These are phyloP conservation scores for Labia minor DNA, from an alignment of 2,888 invertebrate genomes.

Conservation along the genomic window DNA sequence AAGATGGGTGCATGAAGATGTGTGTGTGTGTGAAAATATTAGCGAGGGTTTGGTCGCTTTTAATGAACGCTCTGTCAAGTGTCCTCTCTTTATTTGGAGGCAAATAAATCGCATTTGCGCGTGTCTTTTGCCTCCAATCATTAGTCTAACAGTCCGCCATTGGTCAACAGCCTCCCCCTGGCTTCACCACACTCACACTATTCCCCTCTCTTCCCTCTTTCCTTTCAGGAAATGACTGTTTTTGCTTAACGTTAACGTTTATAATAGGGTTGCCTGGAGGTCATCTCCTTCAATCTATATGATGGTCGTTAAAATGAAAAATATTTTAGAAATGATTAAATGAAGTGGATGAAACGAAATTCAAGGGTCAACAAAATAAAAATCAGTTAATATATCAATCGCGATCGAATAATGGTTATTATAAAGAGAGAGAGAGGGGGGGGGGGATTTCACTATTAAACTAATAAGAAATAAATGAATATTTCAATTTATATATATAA, in stretches of 20 bases:
- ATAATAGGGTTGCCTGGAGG: background rate
- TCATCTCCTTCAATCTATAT: background rate
- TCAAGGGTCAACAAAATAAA: background rate
- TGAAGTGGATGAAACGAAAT: slow-evolving; percentile 1
- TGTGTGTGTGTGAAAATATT: too few relatives aligned
- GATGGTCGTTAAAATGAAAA: background rate
- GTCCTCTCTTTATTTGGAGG: background rate
- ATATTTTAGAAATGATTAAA: slow-evolving; percentile 13
- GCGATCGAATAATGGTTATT: too few relatives aligned
- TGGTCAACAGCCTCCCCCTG: background rate
- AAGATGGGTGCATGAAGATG: too few relatives aligned
- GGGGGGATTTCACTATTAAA: too few relatives aligned
- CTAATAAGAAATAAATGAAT: too few relatives aligned
- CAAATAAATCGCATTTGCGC: slow-evolving; percentile 13
- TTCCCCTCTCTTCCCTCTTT: background rate
- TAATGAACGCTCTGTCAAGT: slow-evolving; percentile 8
- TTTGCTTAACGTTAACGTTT: background rate
- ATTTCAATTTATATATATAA: too few relatives aligned
- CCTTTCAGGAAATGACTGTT: background rate
- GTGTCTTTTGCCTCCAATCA: slow-evolving; percentile 8
- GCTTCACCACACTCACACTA: background rate
- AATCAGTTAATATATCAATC: too few relatives aligned
- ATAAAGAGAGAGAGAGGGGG: too few relatives aligned
- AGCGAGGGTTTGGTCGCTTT: slow-evolving; percentile 1
- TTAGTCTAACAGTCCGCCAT: background rate